Conservation (phyloP, 2,888 invertebrate species). For the Lissonota sp. region DNA sequence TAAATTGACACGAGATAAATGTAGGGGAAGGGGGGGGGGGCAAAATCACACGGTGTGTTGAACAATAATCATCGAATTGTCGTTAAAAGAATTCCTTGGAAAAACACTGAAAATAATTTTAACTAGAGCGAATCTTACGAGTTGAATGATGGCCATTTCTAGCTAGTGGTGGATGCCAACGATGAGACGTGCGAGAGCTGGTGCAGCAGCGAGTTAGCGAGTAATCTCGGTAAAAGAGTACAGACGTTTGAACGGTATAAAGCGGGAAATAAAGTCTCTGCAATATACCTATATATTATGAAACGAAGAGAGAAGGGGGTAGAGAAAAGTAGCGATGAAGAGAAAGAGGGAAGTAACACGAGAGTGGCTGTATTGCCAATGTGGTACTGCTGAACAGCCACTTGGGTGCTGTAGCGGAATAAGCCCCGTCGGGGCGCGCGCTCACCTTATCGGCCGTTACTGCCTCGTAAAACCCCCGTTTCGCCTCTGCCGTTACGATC, state of each 20-base stretch:
- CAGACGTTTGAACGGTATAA: conserved; percentile 76
- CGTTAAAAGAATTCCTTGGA: too few relatives aligned
- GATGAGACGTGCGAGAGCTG: conserved; percentile 40
- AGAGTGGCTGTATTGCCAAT: conserved; percentile 69
- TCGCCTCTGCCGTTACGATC: conserved; percentile 74
- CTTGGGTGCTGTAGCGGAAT: conserved; percentile 83
- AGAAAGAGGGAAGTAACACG: conserved; percentile 54
- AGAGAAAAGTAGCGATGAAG: conserved; percentile 46
- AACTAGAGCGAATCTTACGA: neutral
- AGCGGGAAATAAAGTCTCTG: conserved; percentile 68
- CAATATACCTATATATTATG: conserved; percentile 40
- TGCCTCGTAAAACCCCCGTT: conserved; percentile 83
- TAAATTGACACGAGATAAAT: too few relatives aligned
- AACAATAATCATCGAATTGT: too few relatives aligned
- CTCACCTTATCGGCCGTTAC: conserved; percentile 84
- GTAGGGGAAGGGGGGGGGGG: too few relatives aligned
- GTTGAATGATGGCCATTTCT: neutral
- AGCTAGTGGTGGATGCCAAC: conserved; percentile 10
- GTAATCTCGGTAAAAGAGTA: conserved; percentile 64
- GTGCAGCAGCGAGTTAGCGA: conserved; percentile 60
- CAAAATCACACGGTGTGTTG: too few relatives aligned
- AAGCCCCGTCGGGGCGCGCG: conserved; percentile 80
- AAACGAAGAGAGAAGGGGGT: conserved; percentile 53
- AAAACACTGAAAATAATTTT: too few relatives aligned
- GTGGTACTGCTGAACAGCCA: conserved; percentile 80